Base-by-base conservation (phyloP, 2,888 invertebrate species). In the Dorcus parallelipipedus region DNA sequence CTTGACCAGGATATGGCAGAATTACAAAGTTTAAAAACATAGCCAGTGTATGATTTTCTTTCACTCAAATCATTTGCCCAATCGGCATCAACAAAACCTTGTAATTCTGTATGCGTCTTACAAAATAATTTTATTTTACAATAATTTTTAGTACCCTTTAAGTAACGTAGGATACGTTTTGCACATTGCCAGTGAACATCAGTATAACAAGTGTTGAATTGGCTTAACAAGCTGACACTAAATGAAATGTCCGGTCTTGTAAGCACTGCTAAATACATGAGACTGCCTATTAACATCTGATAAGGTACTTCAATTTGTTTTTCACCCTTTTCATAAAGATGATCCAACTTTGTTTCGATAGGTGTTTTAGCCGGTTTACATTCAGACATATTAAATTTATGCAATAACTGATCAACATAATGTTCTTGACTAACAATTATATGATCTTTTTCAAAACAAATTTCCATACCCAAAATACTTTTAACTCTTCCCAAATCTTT, bases 41-140 rank as follows among this genome's bases (percentile, higher is more conserved):
- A 71, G 0, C 71, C 72, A 20, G 70, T 69, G 58, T 69, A 72
- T 4, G 78, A 80, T 70, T 75, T 78, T 73, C 79, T 75, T 20
- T 65, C 62, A 33, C 23, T 54, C 17, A 39, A 42, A 50, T 62
- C 42, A 39, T 51, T 54, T 49, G 58, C 64, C 64, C 61, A 65
- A 52, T 65, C 60, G 33, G 59, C 62, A 54, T 62, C 62, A 20
- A 53, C 64, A 58, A 49, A 62, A 54, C 64, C 60, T 52, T 50
- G 40, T 10, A 64, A 41, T 45, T 57, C 50, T 41, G 10, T 40
- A 52, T 52, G 49, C 40, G 39, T 40, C 40, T 54, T 64, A 33
- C 39, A 45, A 61, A 57, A 63, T 23, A n/a, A n/a, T n/a, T n/a
- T n/a, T n/a, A n/a, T n/a, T 40, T 54, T 49, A 56, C 52, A 39